A percentile compares a stretch with the other conserved stretches of the same genome.
Conservation (phyloP, 2,888 invertebrate genomes). For the Leucoma salicis region DNA sequence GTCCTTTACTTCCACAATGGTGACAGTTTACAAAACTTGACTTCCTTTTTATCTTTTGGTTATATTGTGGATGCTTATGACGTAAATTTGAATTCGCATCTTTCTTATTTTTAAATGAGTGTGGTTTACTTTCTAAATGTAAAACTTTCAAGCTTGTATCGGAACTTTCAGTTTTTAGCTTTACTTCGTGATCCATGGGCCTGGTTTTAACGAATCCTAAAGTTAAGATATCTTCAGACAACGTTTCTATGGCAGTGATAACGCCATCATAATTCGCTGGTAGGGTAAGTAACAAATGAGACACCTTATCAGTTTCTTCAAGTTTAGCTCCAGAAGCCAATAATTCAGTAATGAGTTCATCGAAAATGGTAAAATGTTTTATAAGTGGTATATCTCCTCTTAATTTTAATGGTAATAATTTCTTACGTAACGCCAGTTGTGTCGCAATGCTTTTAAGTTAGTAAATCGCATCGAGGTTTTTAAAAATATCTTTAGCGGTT, state of each 20-base stretch:
- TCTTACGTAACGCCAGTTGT: not conserved
- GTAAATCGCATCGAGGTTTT: not conserved
- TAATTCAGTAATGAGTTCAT: not conserved
- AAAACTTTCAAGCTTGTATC: not conserved
- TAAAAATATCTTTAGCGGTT: slow-evolving; percentile 1
- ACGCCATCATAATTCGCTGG: not conserved
- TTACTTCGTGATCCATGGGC: not conserved
- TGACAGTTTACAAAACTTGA: not conserved
- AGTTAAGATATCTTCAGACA: not conserved
- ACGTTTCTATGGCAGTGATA: not conserved
- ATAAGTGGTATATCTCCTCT: not conserved
- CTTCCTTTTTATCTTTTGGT: not conserved
- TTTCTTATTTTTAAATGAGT: too few species aligned
- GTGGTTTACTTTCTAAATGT: not conserved
- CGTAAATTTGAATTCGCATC: too few species aligned
- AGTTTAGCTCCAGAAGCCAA: not conserved
- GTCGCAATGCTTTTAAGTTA: slow-evolving; percentile 3
- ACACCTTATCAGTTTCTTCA: not conserved
- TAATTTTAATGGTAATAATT: not conserved
- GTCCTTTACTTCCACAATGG: not conserved
- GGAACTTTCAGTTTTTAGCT: not conserved
- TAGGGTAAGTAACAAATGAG: not conserved
- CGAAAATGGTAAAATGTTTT: slow-evolving; percentile 1
- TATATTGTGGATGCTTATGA: not conserved
- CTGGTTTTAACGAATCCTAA: not conserved